Evolutionary conservation across 2,113 vertebrate genomes (phyloP), one percentile per base, ranked within the genome.

Genomic region (Hemibagrus wyckioides): DNA sequence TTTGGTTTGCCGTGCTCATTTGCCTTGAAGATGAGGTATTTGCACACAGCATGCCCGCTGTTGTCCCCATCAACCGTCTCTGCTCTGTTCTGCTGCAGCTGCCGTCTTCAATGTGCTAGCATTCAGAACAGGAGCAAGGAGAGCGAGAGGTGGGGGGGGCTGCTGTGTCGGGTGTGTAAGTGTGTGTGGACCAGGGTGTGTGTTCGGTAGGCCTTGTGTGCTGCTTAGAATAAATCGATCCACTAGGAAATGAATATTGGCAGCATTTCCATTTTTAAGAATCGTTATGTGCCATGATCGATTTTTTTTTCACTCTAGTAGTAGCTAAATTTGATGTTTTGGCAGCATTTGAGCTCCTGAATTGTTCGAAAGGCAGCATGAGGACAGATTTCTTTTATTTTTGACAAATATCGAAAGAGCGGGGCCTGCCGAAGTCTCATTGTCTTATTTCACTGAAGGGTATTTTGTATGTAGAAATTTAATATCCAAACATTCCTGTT

Each of bases 1-100:
- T 71, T 71, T 25, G 48, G 63, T 48, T 84, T 5, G n/a, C 30
- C 6, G 10, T 2, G 6, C 83, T 84, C 33, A 84, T 84, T 84
- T 84, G 83, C 48, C 83, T 84, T n/a, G 36, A 73, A 84, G 67
- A 73, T 67, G 33, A 63, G 56, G 67, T 57, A 84, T 84, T 84
- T 84, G 83, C 83, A 84, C 83, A 75, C 52, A 57, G 41, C 48
- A 33, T 11, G 81, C 59, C 81, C n/a, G 81, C 67, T 84, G 65
- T 39, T 56, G 83, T 33, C n/a, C 50, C 56, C 48, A n/a, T 56
- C 69, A 71, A 73, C 67, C 67, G 50, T 57, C 50, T 80, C 54
- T 2, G 79, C 10, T 36, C 33, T 50, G 61, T 84, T 54, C n/a
- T 36, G 63, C 44, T 36, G 63, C 82, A 69, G 63, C 63, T 84